Conservation (phyloP, 2,888 invertebrate genomes). For the Nemotelus nigrinus region DNA sequence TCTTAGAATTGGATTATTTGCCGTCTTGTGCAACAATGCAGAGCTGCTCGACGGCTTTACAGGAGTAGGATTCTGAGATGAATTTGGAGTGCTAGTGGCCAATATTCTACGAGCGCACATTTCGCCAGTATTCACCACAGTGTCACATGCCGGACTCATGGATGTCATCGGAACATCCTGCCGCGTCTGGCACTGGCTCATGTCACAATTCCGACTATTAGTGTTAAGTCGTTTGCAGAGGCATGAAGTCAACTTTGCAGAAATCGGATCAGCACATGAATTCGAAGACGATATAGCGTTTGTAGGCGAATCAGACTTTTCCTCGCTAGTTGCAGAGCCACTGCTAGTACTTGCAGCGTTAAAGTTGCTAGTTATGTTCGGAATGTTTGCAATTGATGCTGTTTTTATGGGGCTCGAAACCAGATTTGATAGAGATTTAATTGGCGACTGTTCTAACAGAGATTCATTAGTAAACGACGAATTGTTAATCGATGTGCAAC, state of each 20-base stretch:
- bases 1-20: conserved; percentile 61
- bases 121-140: not conserved
- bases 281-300: conserved; percentile 24
- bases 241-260: conserved; percentile 65
- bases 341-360: conserved; percentile 58
- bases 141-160: not conserved
- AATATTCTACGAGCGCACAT: conserved; percentile 36
- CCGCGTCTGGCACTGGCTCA: conserved; percentile 53
- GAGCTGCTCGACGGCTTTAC: conserved; percentile 47
- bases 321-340: conserved; percentile 53
- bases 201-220: conserved; percentile 52
- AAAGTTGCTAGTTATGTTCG: conserved; percentile 51
- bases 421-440: conserved; percentile 72
- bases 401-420: conserved; percentile 69
- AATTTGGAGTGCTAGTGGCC: conserved; percentile 47
- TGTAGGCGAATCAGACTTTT: not conserved
- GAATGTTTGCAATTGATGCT: conserved; percentile 61
- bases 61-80: not conserved
- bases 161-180: conserved; percentile 43
- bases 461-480: conserved; percentile 35
- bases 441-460: conserved; percentile 67
- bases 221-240: conserved; percentile 62
- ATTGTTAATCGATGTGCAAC: conserved; percentile 40
- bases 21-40: conserved; percentile 60
- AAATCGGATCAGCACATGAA: conserved; percentile 62